These are phyloP conservation scores for Cyprinodon brontotheroides DNA, from an alignment of 2,113 vertebrate genomes.

Conservation along the genomic window DNA sequence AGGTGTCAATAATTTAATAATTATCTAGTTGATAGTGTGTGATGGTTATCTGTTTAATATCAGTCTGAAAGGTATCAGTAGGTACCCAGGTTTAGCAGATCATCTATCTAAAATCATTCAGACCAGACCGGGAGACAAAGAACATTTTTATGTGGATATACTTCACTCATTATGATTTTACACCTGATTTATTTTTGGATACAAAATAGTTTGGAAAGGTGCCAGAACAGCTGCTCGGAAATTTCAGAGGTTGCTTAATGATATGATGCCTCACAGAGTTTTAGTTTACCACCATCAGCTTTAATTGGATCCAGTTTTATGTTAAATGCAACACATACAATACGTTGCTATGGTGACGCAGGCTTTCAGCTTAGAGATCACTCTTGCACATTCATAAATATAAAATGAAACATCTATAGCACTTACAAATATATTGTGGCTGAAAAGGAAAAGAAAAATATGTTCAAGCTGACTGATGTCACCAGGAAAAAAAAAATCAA, in stretches of 20 bases:
- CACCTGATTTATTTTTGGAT: background rate
- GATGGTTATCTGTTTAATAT: too few relatives aligned
- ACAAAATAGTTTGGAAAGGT: background rate
- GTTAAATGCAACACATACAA: background rate
- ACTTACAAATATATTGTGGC: conserved; percentile 28
- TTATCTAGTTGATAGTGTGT: too few relatives aligned
- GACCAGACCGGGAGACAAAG: background rate
- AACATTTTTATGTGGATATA: background rate
- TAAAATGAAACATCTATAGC: conserved; percentile 13
- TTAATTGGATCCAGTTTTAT: conserved; percentile 20
- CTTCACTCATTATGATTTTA: background rate
- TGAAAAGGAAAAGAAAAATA: conserved; percentile 29
- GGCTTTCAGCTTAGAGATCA: conserved; percentile 12
- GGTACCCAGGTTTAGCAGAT: too few relatives aligned
- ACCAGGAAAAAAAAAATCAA: conserved; percentile 60
- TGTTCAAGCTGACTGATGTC: conserved; percentile 57
- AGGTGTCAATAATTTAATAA: too few relatives aligned
- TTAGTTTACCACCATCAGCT: background rate
- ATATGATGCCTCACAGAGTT: background rate
- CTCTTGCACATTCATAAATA: conserved; percentile 30
- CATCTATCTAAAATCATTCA: too few relatives aligned
- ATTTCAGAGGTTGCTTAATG: background rate
- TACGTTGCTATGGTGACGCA: conserved; percentile 14
- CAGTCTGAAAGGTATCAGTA: too few relatives aligned
- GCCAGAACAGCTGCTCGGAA: background rate